Percentiles rank a stretch among this genome's conserved stretches.
phyloP scores from a whole-genome alignment of 1,140 invertebrate species.

The Stratiolaelaps scimitus region DNA sequence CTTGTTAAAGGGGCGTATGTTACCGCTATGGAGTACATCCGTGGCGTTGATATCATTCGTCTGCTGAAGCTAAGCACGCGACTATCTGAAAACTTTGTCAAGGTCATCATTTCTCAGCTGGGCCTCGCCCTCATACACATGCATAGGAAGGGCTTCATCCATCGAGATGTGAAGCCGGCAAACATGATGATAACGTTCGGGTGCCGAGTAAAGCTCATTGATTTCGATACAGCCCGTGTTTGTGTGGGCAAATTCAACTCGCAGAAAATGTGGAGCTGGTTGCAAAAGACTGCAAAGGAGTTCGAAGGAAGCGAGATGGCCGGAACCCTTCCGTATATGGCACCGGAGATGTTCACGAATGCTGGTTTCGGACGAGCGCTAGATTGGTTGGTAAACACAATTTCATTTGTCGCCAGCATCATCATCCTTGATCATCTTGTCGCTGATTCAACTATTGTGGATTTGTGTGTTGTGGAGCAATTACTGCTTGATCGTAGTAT shows the following conservation, averaged over 20 bases:
- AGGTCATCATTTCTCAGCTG: conserved; percentile 17
- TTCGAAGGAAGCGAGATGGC: conserved; percentile 20
- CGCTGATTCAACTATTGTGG: too few relatives aligned
- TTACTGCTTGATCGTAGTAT: too few relatives aligned
- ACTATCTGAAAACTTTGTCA: conserved; percentile 9
- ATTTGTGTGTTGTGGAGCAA: too few relatives aligned
- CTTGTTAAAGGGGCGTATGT: conserved; percentile 11
- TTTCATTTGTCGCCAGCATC: too few relatives aligned
- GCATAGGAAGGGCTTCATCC: conserved; percentile 16
- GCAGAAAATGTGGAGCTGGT: neutral
- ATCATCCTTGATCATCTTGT: too few relatives aligned
- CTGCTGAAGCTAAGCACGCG: neutral
- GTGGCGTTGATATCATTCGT: conserved; percentile 7
- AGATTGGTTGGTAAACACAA: conserved; percentile 3
- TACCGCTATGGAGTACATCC: conserved; percentile 12
- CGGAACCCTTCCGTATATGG: neutral
- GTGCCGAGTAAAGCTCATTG: conserved; percentile 15
- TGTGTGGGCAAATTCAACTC: conserved; percentile 10
- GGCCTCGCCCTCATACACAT: conserved; percentile 9
- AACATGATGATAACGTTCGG: conserved; percentile 24
- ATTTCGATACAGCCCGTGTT: conserved; percentile 25
- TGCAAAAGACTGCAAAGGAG: conserved; percentile 1
- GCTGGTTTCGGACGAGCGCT: conserved; percentile 14
- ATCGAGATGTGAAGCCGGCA: conserved; percentile 23
- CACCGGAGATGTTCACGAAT: conserved; percentile 20